phyloP scores from a whole-genome alignment of 2,113 vertebrate genomes.

The chimpanzee (Pan troglodytes) region DNA sequence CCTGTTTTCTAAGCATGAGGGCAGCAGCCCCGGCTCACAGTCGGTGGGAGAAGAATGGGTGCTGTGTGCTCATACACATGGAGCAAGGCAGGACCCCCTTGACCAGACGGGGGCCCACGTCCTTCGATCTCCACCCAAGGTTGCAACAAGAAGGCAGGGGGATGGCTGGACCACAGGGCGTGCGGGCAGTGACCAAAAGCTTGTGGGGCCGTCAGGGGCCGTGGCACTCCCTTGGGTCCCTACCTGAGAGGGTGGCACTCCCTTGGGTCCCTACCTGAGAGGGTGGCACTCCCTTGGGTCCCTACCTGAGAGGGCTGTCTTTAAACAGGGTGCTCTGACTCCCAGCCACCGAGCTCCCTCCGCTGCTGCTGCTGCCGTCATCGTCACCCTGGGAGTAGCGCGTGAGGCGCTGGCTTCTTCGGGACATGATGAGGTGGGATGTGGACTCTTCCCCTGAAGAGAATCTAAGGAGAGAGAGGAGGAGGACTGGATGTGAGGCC shows the following conservation, averaged over 20 bases:
- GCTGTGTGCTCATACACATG: background rate
- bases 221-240: accelerated
- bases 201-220: background rate
- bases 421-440: constrained; percentile 77
- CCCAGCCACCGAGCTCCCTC: constrained; percentile 72
- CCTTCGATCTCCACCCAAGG: background rate
- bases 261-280: constrained; percentile 61
- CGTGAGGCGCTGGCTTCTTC: constrained; percentile 87
- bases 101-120: background rate
- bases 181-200: too few relatives aligned
- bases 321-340: constrained; percentile 78
- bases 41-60: background rate
- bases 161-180: too few relatives aligned
- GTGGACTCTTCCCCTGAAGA: background rate
- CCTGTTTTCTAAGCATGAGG: constrained; percentile 36
- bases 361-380: constrained; percentile 84
- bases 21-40: background rate
- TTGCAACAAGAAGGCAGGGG: too few relatives aligned
- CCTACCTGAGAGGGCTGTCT: constrained; percentile 77
- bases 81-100: background rate
- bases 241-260: constrained; percentile 70
- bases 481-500: background rate
- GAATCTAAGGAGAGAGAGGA: background rate
- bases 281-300: background rate
- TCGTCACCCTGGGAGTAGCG: constrained; percentile 90